Evolutionary conservation across 2,113 vertebrate genomes (phyloP).

Genomic region (Gobio gobio): DNA sequence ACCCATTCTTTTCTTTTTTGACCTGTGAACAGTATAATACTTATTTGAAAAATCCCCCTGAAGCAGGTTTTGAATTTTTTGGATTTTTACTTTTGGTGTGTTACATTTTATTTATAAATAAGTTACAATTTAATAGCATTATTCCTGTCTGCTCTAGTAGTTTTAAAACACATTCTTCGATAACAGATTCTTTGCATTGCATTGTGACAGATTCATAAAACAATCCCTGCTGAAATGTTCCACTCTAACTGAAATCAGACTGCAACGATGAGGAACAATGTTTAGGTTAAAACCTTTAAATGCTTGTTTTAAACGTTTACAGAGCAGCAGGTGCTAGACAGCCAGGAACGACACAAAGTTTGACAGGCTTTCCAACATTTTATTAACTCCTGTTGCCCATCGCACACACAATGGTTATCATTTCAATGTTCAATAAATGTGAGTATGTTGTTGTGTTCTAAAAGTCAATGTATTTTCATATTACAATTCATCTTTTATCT

Average conservation of each 20-base stretch:
- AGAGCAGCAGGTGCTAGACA: background rate
- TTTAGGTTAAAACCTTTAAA: background rate
- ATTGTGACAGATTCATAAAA: constrained; percentile 10
- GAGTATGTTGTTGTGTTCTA: background rate
- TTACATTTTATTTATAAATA: too few relatives aligned
- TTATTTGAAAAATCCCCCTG: background rate
- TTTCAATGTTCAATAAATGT: background rate
- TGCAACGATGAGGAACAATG: too few relatives aligned
- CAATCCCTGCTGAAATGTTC: background rate
- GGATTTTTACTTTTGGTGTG: too few relatives aligned
- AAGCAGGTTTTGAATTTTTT: background rate
- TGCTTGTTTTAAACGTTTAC: background rate
- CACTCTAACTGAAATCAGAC: too few relatives aligned
- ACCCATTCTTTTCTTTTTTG: background rate
- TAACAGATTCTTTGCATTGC: background rate
- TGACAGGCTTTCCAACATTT: background rate
- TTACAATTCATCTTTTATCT: constrained; percentile 16
- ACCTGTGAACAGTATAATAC: background rate
- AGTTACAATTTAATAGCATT: too few relatives aligned
- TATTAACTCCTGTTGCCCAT: background rate
- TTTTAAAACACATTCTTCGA: background rate
- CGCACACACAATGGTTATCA: constrained; percentile 5
- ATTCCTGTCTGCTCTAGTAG: background rate
- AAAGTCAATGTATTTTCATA: constrained; percentile 1
- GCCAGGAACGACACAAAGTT: background rate